These are phyloP conservation scores for Agapornis roseicollis DNA, from an alignment of 2,113 vertebrate species.

Conservation along the genomic window DNA sequence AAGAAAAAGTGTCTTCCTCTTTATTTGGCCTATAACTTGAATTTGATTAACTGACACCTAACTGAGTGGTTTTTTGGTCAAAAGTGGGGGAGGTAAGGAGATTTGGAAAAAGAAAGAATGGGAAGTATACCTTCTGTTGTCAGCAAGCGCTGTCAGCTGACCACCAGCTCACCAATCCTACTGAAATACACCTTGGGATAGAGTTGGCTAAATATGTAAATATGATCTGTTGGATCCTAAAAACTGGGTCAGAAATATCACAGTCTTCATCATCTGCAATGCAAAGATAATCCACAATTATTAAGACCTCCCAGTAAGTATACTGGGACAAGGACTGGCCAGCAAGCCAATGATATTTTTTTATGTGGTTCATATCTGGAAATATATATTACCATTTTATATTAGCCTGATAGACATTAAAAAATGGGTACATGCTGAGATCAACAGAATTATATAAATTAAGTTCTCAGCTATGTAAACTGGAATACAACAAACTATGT, in stretches of 20 bases:
- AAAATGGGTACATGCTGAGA: not conserved
- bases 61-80: not conserved
- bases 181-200: not conserved
- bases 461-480: not conserved
- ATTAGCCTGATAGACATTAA: not conserved
- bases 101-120: not conserved
- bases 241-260: not conserved
- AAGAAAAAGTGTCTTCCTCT: not conserved
- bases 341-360: not conserved
- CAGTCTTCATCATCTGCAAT: not conserved
- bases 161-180: not conserved
- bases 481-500: not conserved
- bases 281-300: not conserved
- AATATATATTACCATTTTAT: not conserved
- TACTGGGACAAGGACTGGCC: not conserved
- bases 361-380: not conserved
- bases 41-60: not conserved
- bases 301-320: not conserved
- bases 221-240: not conserved
- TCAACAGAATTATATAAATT: not conserved
- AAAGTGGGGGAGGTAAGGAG: not conserved
- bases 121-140: not conserved
- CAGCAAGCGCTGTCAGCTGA: not conserved
- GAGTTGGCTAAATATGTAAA: not conserved
- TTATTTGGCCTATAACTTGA: not conserved